A percentile compares a stretch with the other conserved stretches of the same genome.
phyloP scores from a whole-genome alignment of 2,113 vertebrate genomes.

The Benitochromis conjunctus region DNA sequence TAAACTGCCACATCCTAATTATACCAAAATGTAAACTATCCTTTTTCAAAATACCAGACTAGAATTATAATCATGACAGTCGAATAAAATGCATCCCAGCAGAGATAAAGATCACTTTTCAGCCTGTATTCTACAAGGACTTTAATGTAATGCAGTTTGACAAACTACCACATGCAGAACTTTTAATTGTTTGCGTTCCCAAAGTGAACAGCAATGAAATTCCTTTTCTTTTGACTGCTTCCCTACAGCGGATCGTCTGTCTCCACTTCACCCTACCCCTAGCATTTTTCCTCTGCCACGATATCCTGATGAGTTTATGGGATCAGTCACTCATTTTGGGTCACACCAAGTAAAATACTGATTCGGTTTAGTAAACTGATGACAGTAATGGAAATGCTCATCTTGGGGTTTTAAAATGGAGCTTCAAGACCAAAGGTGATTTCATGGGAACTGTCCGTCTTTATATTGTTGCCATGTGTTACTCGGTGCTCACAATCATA shows the following conservation, averaged over 20 bases:
- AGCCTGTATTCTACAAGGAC: not conserved
- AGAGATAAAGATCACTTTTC: not conserved
- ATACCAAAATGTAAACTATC: slow-evolving; percentile 39
- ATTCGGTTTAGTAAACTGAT: not conserved
- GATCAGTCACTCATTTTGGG: not conserved
- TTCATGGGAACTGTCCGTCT: not conserved
- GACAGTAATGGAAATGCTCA: not conserved
- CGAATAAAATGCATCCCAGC: slow-evolving; percentile 18
- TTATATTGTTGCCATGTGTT: not conserved
- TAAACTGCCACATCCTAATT: slow-evolving; percentile 14
- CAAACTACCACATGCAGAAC: not conserved
- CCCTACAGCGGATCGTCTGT: not conserved
- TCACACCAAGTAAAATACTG: not conserved
- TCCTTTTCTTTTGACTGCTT: not conserved
- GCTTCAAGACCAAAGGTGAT: not conserved
- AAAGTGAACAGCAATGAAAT: not conserved
- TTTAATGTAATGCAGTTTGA: not conserved
- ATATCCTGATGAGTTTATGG: not conserved
- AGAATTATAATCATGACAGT: slow-evolving; percentile 27
- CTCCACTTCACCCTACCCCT: not conserved
- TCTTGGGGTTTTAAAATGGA: not conserved
- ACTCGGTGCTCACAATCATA: not conserved
- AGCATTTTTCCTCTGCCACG: not conserved
- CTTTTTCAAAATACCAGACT: slow-evolving; percentile 27
- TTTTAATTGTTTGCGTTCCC: not conserved